phyloP scores from a whole-genome alignment of 2,888 invertebrate species.

The Platycheirus albimanus region DNA sequence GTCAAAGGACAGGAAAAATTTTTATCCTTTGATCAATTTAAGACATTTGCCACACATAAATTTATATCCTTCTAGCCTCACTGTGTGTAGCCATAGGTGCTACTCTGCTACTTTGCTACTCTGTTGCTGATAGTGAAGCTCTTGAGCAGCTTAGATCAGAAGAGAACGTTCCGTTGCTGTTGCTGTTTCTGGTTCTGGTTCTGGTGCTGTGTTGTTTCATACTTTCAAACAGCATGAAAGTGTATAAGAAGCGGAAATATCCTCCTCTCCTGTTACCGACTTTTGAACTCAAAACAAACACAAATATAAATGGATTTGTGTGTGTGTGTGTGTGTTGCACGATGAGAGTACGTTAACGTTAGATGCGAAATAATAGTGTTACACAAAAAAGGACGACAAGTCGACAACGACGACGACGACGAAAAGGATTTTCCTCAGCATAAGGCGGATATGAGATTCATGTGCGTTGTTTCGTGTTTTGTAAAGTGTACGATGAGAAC shows the following conservation, averaged over 20 bases:
- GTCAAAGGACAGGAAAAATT: conserved; percentile 28
- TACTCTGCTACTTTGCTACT: background rate
- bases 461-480: conserved; percentile 59
- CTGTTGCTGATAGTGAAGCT: background rate
- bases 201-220: conserved; percentile 35
- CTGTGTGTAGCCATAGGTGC: background rate
- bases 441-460: conserved; percentile 72
- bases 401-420: no score
- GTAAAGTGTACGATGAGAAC: conserved; percentile 43
- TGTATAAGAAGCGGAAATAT: conserved; percentile 55
- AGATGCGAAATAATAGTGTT: conserved; percentile 63
- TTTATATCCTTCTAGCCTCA: conserved; percentile 11
- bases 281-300: background rate
- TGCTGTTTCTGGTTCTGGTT: conserved; percentile 23
- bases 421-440: conserved; percentile 62
- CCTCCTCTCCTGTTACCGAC: background rate
- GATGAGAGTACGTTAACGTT: conserved; percentile 39
- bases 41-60: conserved; percentile 44
- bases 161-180: no score
- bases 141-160: conserved; percentile 16
- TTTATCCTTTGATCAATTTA: conserved; percentile 51
- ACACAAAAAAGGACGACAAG: conserved; percentile 38
- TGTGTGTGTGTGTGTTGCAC: no score
- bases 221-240: conserved; percentile 29
- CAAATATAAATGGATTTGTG: background rate